These are phyloP conservation scores for Scartelaos histophorus DNA, from an alignment of 2,113 vertebrate genomes.

Conservation along the genomic window DNA sequence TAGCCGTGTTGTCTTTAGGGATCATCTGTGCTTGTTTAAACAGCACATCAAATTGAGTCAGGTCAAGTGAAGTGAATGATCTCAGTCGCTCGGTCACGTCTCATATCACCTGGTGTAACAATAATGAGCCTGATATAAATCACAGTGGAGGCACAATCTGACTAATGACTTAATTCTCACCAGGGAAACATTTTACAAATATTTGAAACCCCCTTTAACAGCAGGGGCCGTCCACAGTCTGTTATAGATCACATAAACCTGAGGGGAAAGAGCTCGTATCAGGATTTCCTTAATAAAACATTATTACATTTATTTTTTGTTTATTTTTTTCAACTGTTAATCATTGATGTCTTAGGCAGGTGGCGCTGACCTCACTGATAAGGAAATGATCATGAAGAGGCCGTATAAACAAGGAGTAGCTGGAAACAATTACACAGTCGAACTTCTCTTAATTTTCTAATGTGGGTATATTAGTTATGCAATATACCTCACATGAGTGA, in stretches of 20 bases:
- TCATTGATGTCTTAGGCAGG: too few species aligned
- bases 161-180: slow-evolving; percentile 29
- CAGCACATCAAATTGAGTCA: not conserved
- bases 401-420: too few species aligned
- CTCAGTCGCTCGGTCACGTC: not conserved
- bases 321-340: too few species aligned
- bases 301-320: too few species aligned
- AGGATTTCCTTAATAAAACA: too few species aligned
- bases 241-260: not conserved
- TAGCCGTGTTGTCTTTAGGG: not conserved
- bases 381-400: too few species aligned
- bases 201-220: slow-evolving; percentile 28
- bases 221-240: not conserved
- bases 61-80: not conserved
- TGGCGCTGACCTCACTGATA: too few species aligned
- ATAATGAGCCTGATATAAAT: slow-evolving; percentile 29
- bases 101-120: not conserved
- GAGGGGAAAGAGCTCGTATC: not conserved
- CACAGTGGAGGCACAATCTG: slow-evolving; percentile 17
- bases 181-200: slow-evolving; percentile 34
- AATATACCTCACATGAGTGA: too few species aligned
- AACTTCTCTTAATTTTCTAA: too few species aligned
- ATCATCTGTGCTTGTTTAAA: not conserved
- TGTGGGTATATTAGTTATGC: too few species aligned
- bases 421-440: too few species aligned